Base-by-base conservation (phyloP, 1,140 invertebrate species). In the Tetramorium alpestre region DNA sequence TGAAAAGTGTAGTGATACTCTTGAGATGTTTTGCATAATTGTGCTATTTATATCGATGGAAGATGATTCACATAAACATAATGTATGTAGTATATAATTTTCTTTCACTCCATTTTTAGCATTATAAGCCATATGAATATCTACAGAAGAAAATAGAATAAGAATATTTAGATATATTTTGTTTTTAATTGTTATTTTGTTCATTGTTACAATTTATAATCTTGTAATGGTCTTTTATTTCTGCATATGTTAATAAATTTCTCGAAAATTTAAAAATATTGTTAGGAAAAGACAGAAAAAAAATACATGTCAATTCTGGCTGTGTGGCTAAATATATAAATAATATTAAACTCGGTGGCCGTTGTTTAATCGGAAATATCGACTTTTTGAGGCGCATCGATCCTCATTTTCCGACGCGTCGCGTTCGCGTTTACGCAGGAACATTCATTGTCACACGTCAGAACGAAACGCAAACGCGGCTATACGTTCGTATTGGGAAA, bases 391-490 rank as follows among this genome's bases (percentile, higher is more conserved):
- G 2, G n/a, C 11, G 49, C 58, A 81, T 81, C 51, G 64, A 84
- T 75, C 13, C 67, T 84, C 69, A 84, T 84, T 84, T 62, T 69
- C 28, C 11, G 41, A n/a, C 54, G 22, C 22, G 25, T 41, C 16
- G 67, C 25, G 16, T 75, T 75, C n/a, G 28, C 69, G 25, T 84
- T 73, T 60, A 73, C 69, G 69, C 51, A 56, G 28, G 28, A 84
- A 60, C 69, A 73, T 84, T 75, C 51, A 84, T 84, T 84, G 80
- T 75, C 54, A 62, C 69, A 84, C 51, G 51, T 60, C 80, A 56
- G 69, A 84, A 84, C 25, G 80, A 75, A 84, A 84, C 28, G 51
- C 69, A 75, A 84, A 73, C 54, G 51, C 69, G 54, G 25, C 13
- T 54, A 28, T 41, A 73, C 67, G 41, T 73, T 56, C 33, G 49